Conservation (phyloP, 2,113 vertebrate species). For the Strigops habroptila region DNA sequence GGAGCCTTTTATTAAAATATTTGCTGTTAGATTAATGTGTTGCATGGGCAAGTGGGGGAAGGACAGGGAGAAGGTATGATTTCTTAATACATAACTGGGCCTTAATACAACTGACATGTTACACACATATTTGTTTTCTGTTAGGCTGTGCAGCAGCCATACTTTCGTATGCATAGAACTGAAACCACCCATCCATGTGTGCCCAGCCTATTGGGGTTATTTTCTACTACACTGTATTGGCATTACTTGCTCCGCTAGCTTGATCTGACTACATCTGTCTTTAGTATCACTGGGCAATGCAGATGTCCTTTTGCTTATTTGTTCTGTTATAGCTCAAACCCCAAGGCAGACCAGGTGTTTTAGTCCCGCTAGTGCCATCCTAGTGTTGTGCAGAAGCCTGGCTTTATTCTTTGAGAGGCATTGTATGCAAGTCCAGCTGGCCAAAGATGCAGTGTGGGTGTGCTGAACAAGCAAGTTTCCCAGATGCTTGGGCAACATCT, state of each 20-base stretch:
- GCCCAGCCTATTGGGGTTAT: neutral
- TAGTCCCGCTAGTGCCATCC: neutral
- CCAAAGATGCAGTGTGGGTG: neutral
- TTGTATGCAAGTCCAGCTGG: neutral
- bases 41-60: neutral
- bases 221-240: neutral
- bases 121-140: neutral
- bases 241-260: fast-evolving
- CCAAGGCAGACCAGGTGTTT: neutral
- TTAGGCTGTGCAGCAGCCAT: neutral
- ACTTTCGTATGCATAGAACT: neutral
- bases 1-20: constrained; percentile 8
- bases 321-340: neutral
- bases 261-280: neutral
- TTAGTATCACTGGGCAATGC: neutral
- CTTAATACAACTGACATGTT: neutral
- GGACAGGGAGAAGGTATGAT: neutral
- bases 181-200: neutral
- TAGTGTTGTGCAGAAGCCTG: neutral
- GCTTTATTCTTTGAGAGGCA: neutral
- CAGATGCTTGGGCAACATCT: fast-evolving
- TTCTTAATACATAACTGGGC: neutral
- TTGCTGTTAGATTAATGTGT: neutral
- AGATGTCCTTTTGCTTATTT: neutral
- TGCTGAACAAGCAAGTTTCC: neutral